Conservation (phyloP, 2,888 invertebrate species). For the Scaptomyza polygonia region DNA sequence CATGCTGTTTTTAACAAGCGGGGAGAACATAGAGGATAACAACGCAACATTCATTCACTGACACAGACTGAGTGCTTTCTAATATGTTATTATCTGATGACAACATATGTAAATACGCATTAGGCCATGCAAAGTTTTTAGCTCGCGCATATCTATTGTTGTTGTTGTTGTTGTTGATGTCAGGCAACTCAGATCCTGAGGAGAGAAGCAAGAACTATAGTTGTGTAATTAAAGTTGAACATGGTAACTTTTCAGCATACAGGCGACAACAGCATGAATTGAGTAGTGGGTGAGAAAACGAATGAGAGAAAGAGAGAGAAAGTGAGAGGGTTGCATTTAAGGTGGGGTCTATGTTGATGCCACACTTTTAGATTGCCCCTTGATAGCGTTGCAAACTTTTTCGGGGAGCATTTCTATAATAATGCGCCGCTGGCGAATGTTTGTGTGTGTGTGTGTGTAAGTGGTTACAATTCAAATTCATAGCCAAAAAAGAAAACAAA, state of each 20-base stretch:
- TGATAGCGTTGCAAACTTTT: conserved; percentile 69
- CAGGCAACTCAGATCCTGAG: conserved; percentile 13
- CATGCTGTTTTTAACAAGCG: neutral
- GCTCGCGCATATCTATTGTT: conserved; percentile 24
- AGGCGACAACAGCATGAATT: conserved; percentile 21
- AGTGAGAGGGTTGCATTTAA: neutral
- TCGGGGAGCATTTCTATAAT: conserved; percentile 74
- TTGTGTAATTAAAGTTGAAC: conserved; percentile 77
- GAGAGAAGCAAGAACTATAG: conserved; percentile 33
- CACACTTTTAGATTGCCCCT: conserved; percentile 61
- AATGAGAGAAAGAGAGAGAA: too few relatives aligned
- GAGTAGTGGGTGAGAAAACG: neutral
- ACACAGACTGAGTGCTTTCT: conserved; percentile 21
- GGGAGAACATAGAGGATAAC: conserved; percentile 6
- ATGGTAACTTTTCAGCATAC: conserved; percentile 69
- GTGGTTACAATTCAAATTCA: conserved; percentile 54
- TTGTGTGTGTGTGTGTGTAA: neutral
- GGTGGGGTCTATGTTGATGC: conserved; percentile 52
- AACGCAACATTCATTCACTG: conserved; percentile 22
- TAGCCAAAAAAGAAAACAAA: conserved; percentile 55
- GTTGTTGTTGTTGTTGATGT: conserved; percentile 30
- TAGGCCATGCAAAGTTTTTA: conserved; percentile 48
- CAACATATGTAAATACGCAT: conserved; percentile 76
- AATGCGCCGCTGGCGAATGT: conserved; percentile 62
- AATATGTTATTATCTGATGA: conserved; percentile 74